phyloP scores from a whole-genome alignment of 2,113 vertebrate species.

The Tor tambroides region DNA sequence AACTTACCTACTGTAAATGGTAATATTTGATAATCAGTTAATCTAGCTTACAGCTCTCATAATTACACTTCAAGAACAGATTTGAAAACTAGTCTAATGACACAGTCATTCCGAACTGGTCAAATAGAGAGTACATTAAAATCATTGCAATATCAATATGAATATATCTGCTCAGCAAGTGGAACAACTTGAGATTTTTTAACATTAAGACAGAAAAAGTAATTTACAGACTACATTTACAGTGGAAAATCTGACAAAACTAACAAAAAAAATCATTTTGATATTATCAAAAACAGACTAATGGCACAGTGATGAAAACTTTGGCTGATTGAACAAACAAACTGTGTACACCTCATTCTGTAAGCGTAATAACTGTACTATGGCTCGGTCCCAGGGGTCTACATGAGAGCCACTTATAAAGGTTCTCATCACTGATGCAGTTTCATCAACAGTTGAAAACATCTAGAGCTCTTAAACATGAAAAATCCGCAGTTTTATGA shows the following conservation, averaged over 20 bases:
- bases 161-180: background rate
- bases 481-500: constrained; percentile 31
- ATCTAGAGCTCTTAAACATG: constrained; percentile 14
- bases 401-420: constrained; percentile 13
- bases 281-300: background rate
- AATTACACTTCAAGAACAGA: background rate
- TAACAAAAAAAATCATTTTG: background rate
- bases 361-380: background rate
- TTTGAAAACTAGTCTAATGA: background rate
- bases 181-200: background rate
- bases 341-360: background rate
- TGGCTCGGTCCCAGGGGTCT: background rate
- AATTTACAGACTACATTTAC: background rate
- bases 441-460: constrained; percentile 1
- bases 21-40: background rate
- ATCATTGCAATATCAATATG: background rate
- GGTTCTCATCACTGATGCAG: constrained; percentile 3
- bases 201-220: background rate
- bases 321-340: background rate
- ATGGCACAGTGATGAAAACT: background rate
- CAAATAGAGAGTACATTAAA: background rate
- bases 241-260: background rate
- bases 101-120: background rate
- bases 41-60: background rate
- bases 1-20: background rate